These are phyloP conservation scores for Metaphire vulgaris DNA, from an alignment of 1,140 invertebrate species.

Conservation along the genomic window DNA sequence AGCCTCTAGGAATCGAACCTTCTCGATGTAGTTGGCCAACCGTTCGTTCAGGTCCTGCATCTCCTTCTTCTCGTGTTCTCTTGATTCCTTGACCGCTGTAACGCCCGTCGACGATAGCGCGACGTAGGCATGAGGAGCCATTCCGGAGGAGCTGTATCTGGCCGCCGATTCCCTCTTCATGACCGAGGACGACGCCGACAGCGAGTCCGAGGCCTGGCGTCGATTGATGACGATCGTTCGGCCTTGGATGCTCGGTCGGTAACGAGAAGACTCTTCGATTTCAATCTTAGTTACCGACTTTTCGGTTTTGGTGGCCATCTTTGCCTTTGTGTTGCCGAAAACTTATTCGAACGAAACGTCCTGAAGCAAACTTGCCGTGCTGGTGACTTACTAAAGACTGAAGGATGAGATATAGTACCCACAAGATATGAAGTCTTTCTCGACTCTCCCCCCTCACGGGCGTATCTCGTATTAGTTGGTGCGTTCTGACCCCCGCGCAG, in stretches of 20 bases:
- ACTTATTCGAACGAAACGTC: no score
- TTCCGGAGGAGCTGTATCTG: background rate
- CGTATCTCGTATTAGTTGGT: no score
- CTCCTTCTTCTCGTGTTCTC: slow-evolving; percentile 46
- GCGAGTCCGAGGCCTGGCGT: background rate
- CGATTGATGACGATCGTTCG: background rate
- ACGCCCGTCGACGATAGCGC: slow-evolving; percentile 41
- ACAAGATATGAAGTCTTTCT: no score
- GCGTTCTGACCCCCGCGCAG: no score
- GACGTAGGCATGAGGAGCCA: background rate
- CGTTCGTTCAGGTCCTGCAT: slow-evolving; percentile 31
- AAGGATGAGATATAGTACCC: no score
- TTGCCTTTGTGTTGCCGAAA: no score
- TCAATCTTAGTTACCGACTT: background rate
- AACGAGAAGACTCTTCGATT: background rate
- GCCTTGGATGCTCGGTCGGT: background rate
- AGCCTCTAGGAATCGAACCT: slow-evolving; percentile 32
- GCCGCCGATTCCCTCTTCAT: background rate
- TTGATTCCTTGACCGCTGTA: slow-evolving; percentile 46
- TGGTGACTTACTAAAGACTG: no score
- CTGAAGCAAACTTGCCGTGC: no score
- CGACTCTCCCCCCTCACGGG: no score
- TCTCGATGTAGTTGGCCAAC: slow-evolving; percentile 33
- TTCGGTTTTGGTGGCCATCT: background rate
- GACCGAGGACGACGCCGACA: background rate